Evolutionary conservation across 53 echinoderm and acorn worm genomes (phyloP), one percentile per base, ranked within the genome.

Genomic region (Patiria pectinifera): DNA sequence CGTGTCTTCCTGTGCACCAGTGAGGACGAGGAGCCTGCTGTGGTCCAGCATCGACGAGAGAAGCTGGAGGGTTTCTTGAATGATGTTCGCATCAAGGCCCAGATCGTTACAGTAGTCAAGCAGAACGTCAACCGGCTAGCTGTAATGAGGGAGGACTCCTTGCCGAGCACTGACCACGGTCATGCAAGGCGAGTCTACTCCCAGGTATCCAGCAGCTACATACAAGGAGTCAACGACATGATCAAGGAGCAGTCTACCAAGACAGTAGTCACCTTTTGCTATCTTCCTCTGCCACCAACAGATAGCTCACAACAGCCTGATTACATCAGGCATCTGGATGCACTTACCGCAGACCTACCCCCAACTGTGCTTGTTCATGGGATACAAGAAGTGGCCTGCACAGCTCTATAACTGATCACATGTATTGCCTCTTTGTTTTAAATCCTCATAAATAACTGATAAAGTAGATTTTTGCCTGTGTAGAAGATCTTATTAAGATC

Each of bases 351-450:
- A 11, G 66, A 94, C 59, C 80, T 99, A 19, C 95, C 97, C 62
- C 99, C 99, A 0, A 97, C 99, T 8, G 93, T 99, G 24, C 87
- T 99, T 48, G 96, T 99, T 1, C 99, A 99, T 78, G 99, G 99
- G 25, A 93, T 96, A 35, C 92, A 93, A 24, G 99, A 96, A 82
- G 99, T 99, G n/a, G 69, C 90, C 14, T 78, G 90, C 69, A 90
- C 81, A 48, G 90, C 90, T 47, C 69, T 90, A 3, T 90, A 81
- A 80, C 0, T 3, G 6, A 18, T 35, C 35, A 35, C 35, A 35
- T 35, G 10, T 69, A 8, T 0, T 53, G 16, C 16, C 22, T 23
- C 22, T 74, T 74, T 74, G 24, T 22, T 74, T 74, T 23, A 23
- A 74, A 66, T 12, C 12, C 60, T 70, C 19, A 70, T 18, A 70